Evolutionary conservation across 2,888 invertebrate species (phyloP).

Genomic region (Drosophila maculinotata): DNA sequence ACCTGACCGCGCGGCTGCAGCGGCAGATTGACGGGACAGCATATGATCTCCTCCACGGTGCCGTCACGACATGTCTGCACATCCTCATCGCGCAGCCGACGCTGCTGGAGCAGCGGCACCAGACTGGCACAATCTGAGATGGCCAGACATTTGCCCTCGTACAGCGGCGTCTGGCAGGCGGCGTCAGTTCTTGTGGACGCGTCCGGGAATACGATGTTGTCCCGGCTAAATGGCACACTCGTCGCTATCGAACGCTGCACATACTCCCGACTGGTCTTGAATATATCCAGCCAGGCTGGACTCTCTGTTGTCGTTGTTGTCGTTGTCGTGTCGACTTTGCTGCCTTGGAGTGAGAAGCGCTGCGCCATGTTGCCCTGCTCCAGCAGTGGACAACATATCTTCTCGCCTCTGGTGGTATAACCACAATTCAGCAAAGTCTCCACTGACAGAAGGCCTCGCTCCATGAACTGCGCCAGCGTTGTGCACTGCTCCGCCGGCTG

Average conservation of each 20-base stretch:
- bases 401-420: constrained; percentile 51
- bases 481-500: constrained; percentile 42
- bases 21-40: constrained; percentile 61
- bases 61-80: constrained; percentile 53
- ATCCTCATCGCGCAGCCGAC: constrained; percentile 49
- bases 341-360: constrained; percentile 6
- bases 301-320: constrained; percentile 3
- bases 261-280: constrained; percentile 59
- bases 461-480: constrained; percentile 37
- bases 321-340: background rate
- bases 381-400: constrained; percentile 62
- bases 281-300: constrained; percentile 51
- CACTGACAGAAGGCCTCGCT: constrained; percentile 20
- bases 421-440: constrained; percentile 47
- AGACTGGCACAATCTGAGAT: constrained; percentile 53
- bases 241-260: constrained; percentile 13
- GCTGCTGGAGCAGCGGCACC: constrained; percentile 43
- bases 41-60: constrained; percentile 63
- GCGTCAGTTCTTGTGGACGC: background rate
- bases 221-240: background rate
- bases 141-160: constrained; percentile 52
- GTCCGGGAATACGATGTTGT: constrained; percentile 8
- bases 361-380: background rate
- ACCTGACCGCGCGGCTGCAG: constrained; percentile 47
- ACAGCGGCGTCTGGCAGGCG: constrained; percentile 58